Conservation (phyloP, 1,140 invertebrate genomes). For the Nasonia longicornis region DNA sequence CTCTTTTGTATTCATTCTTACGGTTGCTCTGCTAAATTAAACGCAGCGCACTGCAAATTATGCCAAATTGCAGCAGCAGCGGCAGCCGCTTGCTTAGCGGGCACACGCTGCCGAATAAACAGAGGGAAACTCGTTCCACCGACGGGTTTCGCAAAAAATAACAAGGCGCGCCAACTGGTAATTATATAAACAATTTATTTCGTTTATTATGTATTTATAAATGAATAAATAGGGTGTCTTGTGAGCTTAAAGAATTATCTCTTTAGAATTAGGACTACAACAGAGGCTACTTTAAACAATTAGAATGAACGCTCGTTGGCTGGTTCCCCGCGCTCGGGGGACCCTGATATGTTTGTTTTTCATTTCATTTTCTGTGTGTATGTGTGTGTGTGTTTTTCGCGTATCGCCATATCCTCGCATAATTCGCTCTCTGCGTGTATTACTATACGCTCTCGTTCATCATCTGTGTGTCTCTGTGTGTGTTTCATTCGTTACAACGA, state of each 20-base stretch:
- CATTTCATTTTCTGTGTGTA: background rate
- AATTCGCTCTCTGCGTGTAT: background rate
- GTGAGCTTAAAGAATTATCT: slow-evolving; percentile 34
- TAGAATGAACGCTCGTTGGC: slow-evolving; percentile 34
- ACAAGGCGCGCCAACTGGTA: slow-evolving; percentile 12
- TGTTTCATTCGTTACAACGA: background rate
- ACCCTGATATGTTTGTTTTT: slow-evolving; percentile 41
- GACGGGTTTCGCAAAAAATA: background rate
- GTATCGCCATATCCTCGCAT: background rate
- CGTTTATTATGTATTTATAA: slow-evolving; percentile 39
- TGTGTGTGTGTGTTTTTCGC: background rate
- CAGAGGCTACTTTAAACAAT: slow-evolving; percentile 40
- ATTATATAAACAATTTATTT: slow-evolving; percentile 48
- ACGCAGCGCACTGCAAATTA: background rate
- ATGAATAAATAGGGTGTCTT: slow-evolving; percentile 43
- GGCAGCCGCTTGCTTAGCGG: background rate
- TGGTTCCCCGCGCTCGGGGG: slow-evolving; percentile 4
- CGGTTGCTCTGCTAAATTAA: background rate
- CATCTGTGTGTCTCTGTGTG: background rate
- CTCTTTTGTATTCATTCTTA: background rate
- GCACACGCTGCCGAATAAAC: background rate
- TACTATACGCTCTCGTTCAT: background rate
- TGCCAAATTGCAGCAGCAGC: background rate
- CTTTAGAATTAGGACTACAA: slow-evolving; percentile 40
- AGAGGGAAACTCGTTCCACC: background rate